Base-by-base conservation (phyloP, 2,888 invertebrate species). In the Campopleginae sp. region DNA sequence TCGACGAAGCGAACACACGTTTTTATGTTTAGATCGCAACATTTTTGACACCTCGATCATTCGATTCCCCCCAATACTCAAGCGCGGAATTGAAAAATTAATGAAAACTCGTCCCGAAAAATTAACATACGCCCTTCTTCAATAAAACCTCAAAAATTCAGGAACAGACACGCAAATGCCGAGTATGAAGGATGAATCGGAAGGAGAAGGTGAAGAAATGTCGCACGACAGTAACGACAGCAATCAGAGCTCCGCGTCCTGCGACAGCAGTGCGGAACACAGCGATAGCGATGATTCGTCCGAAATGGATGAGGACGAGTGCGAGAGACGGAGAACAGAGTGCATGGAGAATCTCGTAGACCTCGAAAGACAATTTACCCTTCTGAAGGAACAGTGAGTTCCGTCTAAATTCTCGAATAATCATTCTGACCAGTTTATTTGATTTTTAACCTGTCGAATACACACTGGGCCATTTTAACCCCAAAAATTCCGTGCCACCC, bases 271-370 rank as follows among this genome's bases (percentile, higher is more conserved):
- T 86, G 94, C 94, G 75, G 97, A 97, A 90, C 96, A 97, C 90
- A 96, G 96, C 80, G 96, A 97, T 90, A 97, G 97, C 19, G 97
- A 97, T 94, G 97, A 97, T 93, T 97, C 97, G 83, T 96, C 96
- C 80, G 98, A 98, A 94, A 97, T 98, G 97, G 98, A 98, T 93
- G 98, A 98, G 92, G 97, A 96, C 88, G 98, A 98, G 94, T 98
- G 98, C 90, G 98, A 98, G 92, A 95, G 96, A 82, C 95, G 98
- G 77, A 95, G 98, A 87, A 96, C 95, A 88, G 98, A 98, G 92
- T 97, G 97, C 90, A 95, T 98, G 88, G 97, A 98, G 90, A 98
- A 98, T 92, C 95, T 98, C 93, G 96, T 96, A 12, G 98, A 98
- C 92, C 94, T 99, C 86, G 99, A 99, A 94, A 96, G 96, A 72